Base-by-base conservation (phyloP, 2,797 vertebrate species). In the Varecia variegata region DNA sequence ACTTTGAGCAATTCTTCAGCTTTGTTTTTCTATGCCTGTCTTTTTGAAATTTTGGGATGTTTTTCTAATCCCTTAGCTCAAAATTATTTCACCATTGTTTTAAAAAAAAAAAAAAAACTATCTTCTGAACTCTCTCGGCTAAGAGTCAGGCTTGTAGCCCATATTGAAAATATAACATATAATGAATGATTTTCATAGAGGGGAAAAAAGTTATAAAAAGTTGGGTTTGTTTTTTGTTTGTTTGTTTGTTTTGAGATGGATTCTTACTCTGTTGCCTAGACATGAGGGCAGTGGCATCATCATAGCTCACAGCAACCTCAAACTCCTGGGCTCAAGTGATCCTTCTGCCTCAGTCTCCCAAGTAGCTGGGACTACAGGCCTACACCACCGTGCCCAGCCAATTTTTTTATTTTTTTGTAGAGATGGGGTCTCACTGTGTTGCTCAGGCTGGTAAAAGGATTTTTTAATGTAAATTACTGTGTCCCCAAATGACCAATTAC, bases 81-180 rank as follows among this genome's bases (percentile, higher is more conserved):
- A 77, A 95, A 95, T 83, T 62, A 38, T 71, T 32, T 94, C 70
- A 90, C 43, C 21, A 0, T 86, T 79, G 30, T 86, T 82, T 95
- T 4, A 14, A 35, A 8, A 17, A 25, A 30, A 30, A 81, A 83
- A 92, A 74, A 11, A 10, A 38, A 45, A 45, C 73, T 56, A 32
- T 62, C 6, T 87, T 81, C 27, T 93, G 52, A 47, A 65, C 54
- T 20, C 27, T 27, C 56, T 86, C 54, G 67, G 40, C 71, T 62
- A 32, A 82, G 76, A 86, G 56, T 92, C 30, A 80, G 32, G n/a
- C 45, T 86, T 86, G 7, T 65, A 82, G 47, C 27, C 43, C 35
- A 45, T 76, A 65, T 13, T 1, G 14, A 73, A 90, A 67, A 68
- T 10, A 43, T 83, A 60, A 27, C 56, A 27, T 13, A 50, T 50